Conservation (phyloP, 2,113 vertebrate species). For the Axis porcinus region DNA sequence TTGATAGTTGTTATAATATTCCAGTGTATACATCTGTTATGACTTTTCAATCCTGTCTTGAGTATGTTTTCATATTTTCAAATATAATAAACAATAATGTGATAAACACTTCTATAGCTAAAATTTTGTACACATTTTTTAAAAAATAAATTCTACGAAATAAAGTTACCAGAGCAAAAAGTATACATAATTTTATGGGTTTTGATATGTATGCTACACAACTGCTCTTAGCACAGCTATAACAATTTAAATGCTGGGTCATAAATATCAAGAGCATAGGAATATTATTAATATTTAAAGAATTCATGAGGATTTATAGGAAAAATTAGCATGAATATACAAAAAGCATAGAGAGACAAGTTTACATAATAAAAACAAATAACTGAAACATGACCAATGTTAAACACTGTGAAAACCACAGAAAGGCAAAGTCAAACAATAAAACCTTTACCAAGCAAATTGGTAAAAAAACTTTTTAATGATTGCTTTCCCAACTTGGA, state of each 20-base stretch:
- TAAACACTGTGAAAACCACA: neutral
- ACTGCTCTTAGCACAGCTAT: neutral
- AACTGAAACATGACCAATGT: neutral
- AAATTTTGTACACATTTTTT: neutral
- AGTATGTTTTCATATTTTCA: neutral
- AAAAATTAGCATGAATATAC: neutral
- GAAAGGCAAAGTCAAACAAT: neutral
- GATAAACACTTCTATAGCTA: neutral
- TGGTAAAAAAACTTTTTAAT: neutral
- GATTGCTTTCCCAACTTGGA: neutral
- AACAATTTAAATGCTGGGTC: neutral
- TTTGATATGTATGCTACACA: neutral
- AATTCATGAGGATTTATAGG: neutral
- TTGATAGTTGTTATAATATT: neutral
- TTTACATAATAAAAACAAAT: neutral
- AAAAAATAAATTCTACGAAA: neutral
- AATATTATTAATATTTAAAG: constrained; percentile 14
- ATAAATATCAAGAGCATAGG: constrained; percentile 2
- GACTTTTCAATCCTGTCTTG: neutral
- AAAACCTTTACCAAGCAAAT: neutral
- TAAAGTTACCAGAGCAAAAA: neutral
- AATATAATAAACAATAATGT: neutral
- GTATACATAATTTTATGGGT: neutral
- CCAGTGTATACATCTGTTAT: neutral
- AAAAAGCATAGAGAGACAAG: neutral